Percentiles rank a stretch among this genome's conserved stretches.
Conservation (phyloP, 2,888 invertebrate species). For the Hemistola chrysoprasaria region DNA sequence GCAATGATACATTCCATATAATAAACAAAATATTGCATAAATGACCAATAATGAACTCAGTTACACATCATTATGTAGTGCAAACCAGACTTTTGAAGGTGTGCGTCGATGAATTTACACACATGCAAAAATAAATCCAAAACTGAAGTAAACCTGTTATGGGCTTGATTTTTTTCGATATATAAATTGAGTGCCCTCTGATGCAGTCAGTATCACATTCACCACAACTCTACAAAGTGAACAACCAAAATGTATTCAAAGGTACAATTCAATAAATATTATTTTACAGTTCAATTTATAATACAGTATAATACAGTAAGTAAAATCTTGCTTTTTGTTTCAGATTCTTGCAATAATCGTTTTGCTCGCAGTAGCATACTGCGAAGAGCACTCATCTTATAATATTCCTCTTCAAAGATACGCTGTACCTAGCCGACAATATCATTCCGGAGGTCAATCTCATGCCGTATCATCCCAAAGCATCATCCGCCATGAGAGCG, state of each 20-base stretch:
- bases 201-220: slow-evolving; percentile 40
- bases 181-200: slow-evolving; percentile 51
- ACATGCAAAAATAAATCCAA: slow-evolving; percentile 33
- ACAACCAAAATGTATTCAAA: slow-evolving; percentile 43
- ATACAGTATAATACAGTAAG: slow-evolving; percentile 1
- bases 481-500: slow-evolving; percentile 37
- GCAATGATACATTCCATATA: slow-evolving; percentile 29
- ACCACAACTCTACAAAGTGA: slow-evolving; percentile 38
- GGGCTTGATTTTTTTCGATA: slow-evolving; percentile 37
- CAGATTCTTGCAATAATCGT: slow-evolving; percentile 38
- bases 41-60: slow-evolving; percentile 51
- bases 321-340: too few species aligned
- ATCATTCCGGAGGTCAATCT: slow-evolving; percentile 27
- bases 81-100: slow-evolving; percentile 41
- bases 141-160: slow-evolving; percentile 47
- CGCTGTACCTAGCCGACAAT: slow-evolving; percentile 23
- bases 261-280: slow-evolving; percentile 12
- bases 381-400: slow-evolving; percentile 46
- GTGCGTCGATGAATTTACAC: slow-evolving; percentile 36
- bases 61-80: slow-evolving; percentile 26
- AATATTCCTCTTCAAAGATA: slow-evolving; percentile 22
- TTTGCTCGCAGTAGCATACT: slow-evolving; percentile 36
- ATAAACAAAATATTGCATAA: slow-evolving; percentile 57
- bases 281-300: neutral
- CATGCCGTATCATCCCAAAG: slow-evolving; percentile 49